phyloP scores from a whole-genome alignment of 2,113 vertebrate species.

The Cephalopholis sonnerati region DNA sequence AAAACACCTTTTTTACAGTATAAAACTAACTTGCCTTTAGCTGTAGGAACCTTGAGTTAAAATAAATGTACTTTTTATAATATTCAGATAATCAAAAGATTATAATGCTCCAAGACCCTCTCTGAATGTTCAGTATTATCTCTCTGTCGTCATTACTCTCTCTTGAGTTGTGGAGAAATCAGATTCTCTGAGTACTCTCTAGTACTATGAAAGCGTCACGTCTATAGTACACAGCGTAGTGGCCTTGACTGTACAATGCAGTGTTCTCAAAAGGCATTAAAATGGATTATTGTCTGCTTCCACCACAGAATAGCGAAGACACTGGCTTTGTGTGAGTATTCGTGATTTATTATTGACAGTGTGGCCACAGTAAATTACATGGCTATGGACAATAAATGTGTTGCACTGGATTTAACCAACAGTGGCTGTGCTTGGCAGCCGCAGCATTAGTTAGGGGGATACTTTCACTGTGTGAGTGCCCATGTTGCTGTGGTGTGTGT shows the following conservation, averaged over 20 bases:
- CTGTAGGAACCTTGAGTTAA: background rate
- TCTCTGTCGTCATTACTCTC: no score
- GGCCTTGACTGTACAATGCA: background rate
- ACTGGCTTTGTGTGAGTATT: background rate
- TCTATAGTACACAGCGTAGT: background rate
- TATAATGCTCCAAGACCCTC: background rate
- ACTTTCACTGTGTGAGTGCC: background rate
- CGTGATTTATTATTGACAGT: constrained; percentile 3
- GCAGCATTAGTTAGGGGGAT: background rate
- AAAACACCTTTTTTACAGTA: no score
- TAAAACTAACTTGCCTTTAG: no score
- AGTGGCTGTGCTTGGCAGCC: background rate
- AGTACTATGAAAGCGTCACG: background rate
- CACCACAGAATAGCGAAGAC: background rate
- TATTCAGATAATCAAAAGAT: background rate
- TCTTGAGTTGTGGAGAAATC: background rate
- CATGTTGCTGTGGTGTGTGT: background rate
- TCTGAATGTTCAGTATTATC: background rate
- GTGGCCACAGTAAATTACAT: background rate
- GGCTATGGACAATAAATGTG: background rate
- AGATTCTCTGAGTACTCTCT: background rate
- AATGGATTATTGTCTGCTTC: background rate
- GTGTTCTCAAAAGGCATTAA: background rate
- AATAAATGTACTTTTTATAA: background rate
- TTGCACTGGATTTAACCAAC: constrained; percentile 16